Evolutionary conservation across 2,797 vertebrate genomes (phyloP), one percentile per base, ranked within the genome.

Genomic region (Anguilla obscura): DNA sequence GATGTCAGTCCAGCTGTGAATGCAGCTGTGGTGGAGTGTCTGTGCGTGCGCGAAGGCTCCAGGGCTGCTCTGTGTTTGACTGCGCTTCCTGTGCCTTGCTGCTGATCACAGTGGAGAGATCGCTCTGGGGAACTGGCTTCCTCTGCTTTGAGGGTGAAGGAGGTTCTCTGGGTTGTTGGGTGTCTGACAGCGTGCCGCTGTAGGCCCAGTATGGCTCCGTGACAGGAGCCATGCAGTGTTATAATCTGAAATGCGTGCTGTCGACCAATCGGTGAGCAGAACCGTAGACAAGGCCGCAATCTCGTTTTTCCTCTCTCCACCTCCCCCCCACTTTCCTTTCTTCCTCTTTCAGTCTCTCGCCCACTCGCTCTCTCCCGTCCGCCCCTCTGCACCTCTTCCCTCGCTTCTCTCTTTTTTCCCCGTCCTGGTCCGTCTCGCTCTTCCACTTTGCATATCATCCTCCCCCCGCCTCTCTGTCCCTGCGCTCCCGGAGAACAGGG

Each of bases 251-350:
- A 24, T n/a, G n/a, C 56, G 83, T 56, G 50, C n/a, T 33, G n/a
- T 18, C 33, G 83, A 83, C 14, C 24, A 21, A 24, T 18, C 0
- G 12, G 24, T 83, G 45, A 45, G 16, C 3, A 24, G 45, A 0
- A n/a, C 40, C 48, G 24, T 84, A 54, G 30, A 48, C 76, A 48
- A 45, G 18, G 45, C 18, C 40, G 91, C 90, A 86, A 91, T 90
- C 92, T 91, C 82, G 27, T 50, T 27, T 88, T 30, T 33, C 80
- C 50, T 18, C 54, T 27, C 21, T 89, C 76, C 85, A 40, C n/a
- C 12, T 21, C 86, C 48, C 10, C 10, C 56, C 86, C 48, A 3
- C 18, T 50, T 30, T 63, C 48, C 79, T 79, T 45, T 87, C 80
- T 86, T 60, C 27, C 24, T 24, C 80, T 21, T 71, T 33, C 85